Percentiles rank a stretch among this genome's conserved stretches.
Conservation (phyloP, 2,888 invertebrate species). For the Psylliodes chrysocephalus region DNA sequence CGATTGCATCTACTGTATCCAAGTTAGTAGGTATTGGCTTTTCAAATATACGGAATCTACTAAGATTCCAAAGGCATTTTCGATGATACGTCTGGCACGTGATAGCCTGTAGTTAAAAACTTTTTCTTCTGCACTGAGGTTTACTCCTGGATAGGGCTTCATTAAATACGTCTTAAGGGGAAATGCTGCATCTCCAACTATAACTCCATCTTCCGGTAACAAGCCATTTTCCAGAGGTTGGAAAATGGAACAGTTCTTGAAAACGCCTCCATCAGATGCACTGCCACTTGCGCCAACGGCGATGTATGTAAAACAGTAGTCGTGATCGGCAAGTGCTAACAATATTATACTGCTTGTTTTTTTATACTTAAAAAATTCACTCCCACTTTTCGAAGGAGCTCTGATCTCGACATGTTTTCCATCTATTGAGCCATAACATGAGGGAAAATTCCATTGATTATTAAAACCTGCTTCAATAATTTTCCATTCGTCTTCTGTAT, state of each 20-base stretch:
- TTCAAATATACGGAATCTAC: slow-evolving; percentile 11
- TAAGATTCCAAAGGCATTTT: slow-evolving; percentile 47
- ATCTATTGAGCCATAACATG: slow-evolving; percentile 26
- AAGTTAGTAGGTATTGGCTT: slow-evolving; percentile 9
- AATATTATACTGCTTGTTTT: slow-evolving; percentile 20
- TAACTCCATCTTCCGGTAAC: not conserved
- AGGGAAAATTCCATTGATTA: slow-evolving; percentile 20
- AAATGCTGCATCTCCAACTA: slow-evolving; percentile 16
- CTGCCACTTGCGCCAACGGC: slow-evolving; percentile 30
- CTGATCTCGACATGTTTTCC: slow-evolving; percentile 24
- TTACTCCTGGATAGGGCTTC: slow-evolving; percentile 37
- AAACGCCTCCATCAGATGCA: slow-evolving; percentile 14
- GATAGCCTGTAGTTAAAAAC: slow-evolving; percentile 31
- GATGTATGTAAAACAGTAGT: slow-evolving; percentile 24
- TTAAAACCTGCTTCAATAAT: no score
- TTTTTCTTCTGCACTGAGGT: slow-evolving; percentile 28
- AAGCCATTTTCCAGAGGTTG: slow-evolving; percentile 10
- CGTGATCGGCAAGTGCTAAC: slow-evolving; percentile 24
- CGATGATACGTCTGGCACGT: slow-evolving; percentile 47
- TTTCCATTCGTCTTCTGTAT: no score
- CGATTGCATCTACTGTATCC: not conserved
- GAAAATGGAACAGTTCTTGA: slow-evolving; percentile 4
- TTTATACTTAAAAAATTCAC: slow-evolving; percentile 29
- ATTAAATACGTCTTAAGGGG: slow-evolving; percentile 15
- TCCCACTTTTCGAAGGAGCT: slow-evolving; percentile 21